A percentile compares a stretch with the other conserved stretches of the same genome.
These are phyloP conservation scores for Irena cyanogastra DNA, from an alignment of 2,113 vertebrate genomes.

Conservation along the genomic window DNA sequence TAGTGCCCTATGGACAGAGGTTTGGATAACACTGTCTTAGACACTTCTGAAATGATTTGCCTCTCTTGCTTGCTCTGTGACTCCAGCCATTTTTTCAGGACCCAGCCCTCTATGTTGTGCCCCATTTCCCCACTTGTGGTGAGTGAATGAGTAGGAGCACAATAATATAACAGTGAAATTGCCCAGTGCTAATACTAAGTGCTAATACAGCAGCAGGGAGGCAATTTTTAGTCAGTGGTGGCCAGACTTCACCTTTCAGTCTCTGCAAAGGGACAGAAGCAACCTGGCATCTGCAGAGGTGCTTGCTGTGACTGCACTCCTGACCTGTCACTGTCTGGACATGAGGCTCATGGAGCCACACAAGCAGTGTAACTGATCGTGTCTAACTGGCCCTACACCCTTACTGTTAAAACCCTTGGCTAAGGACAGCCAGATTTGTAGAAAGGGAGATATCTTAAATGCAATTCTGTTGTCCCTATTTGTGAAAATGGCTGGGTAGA, in stretches of 20 bases:
- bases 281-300: neutral
- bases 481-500: neutral
- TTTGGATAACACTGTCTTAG: neutral
- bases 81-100: neutral
- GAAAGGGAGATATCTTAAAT: neutral
- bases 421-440: neutral
- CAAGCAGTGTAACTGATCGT: accelerated
- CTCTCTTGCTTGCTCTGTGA: neutral
- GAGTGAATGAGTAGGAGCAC: neutral
- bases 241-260: neutral
- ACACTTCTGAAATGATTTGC: neutral
- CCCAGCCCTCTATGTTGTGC: neutral
- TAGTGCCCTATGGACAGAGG: neutral
- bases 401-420: neutral
- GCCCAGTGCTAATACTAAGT: neutral
- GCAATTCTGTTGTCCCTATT: neutral
- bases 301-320: neutral
- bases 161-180: neutral
- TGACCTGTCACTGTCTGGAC: neutral
- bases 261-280: neutral
- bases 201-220: neutral
- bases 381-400: no score
- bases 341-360: neutral
- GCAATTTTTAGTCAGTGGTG: neutral
- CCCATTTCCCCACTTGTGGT: neutral